Percentiles rank a stretch among this genome's conserved stretches.
Evolutionary conservation across 2,888 invertebrate genomes (phyloP).

Genomic region (Ophion ventricosus): DNA sequence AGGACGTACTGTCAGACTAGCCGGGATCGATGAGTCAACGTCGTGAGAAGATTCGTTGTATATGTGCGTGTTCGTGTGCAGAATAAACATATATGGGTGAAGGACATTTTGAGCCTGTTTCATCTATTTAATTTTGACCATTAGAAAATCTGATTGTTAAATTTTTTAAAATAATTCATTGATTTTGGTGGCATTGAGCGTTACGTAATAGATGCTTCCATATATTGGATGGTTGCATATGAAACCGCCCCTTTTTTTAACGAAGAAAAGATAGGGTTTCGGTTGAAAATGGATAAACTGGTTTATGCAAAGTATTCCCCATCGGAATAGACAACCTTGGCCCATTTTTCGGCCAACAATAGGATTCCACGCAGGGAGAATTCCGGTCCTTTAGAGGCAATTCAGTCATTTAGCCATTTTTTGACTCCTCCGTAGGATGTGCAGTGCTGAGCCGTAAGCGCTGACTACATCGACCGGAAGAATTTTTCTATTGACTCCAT

Average conservation of each 20-base stretch:
- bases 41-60: constrained; percentile 27
- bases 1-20: constrained; percentile 59
- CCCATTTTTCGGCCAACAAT: not conserved
- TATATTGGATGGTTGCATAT: not conserved
- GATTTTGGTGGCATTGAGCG: too few relatives aligned
- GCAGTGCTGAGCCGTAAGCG: too few relatives aligned
- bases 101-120: not conserved
- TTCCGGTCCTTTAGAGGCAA: too few relatives aligned
- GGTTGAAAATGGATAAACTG: too few relatives aligned
- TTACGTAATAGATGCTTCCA: too few relatives aligned
- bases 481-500: too few relatives aligned
- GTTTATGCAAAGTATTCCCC: too few relatives aligned
- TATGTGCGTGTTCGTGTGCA: constrained; percentile 9
- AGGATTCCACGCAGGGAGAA: not conserved
- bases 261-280: not conserved
- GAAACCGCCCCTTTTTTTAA: not conserved
- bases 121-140: not conserved
- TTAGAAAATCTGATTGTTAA: not conserved
- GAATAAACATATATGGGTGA: not conserved
- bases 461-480: too few relatives aligned
- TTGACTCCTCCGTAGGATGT: too few relatives aligned
- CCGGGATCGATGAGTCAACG: constrained; percentile 64
- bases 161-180: not conserved
- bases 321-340: too few relatives aligned
- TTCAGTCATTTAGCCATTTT: too few relatives aligned